phyloP scores from a whole-genome alignment of 2,113 vertebrate species.

The Lutjanus erythropterus region DNA sequence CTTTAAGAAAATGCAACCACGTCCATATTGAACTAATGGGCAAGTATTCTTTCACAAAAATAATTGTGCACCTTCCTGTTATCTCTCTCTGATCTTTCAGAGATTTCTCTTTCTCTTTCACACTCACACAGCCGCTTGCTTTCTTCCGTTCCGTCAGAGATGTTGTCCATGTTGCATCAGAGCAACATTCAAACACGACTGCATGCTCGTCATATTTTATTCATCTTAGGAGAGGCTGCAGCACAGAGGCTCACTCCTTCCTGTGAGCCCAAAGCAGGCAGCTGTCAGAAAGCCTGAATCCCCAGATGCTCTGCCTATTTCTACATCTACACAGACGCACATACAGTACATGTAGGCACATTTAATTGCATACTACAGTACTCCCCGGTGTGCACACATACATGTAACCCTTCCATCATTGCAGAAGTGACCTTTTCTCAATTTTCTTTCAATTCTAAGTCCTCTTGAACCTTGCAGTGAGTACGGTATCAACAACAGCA shows the following conservation, averaged over 20 bases:
- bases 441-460: constrained; percentile 16
- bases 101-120: constrained; percentile 36
- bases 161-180: constrained; percentile 72
- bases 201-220: constrained; percentile 81
- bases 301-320: constrained; percentile 62
- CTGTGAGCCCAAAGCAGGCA: constrained; percentile 67
- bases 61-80: neutral
- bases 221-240: constrained; percentile 71
- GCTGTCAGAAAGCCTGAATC: constrained; percentile 71
- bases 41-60: constrained; percentile 10
- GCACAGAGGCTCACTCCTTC: constrained; percentile 54
- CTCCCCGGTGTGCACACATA: constrained; percentile 24
- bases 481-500: neutral
- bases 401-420: constrained; percentile 15
- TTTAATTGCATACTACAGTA: constrained; percentile 20
- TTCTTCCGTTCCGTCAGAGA: constrained; percentile 52
- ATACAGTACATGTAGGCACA: constrained; percentile 4
- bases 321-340: constrained; percentile 23
- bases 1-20: constrained; percentile 5
- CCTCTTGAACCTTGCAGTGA: neutral
- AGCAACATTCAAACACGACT: constrained; percentile 60
- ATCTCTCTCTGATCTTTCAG: constrained; percentile 4
- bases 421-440: constrained; percentile 43
- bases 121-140: constrained; percentile 10
- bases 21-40: neutral